phyloP scores from a whole-genome alignment of 2,888 invertebrate genomes.

The Cephus runcator region DNA sequence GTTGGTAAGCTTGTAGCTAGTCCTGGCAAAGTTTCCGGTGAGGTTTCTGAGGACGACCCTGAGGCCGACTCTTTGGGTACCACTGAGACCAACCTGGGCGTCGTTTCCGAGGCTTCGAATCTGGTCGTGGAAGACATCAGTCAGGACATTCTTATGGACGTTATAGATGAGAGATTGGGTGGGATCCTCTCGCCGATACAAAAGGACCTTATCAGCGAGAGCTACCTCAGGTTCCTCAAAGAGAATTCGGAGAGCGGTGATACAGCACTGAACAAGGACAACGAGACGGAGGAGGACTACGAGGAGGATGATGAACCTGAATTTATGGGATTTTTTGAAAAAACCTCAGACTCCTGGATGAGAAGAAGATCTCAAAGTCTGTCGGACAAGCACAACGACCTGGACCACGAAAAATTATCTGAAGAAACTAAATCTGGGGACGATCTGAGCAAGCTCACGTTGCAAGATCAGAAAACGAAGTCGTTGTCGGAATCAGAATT shows the following conservation, averaged over 20 bases:
- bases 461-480: neutral
- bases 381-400: neutral
- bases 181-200: conserved; percentile 17
- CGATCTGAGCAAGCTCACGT: neutral
- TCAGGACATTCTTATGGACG: conserved; percentile 21
- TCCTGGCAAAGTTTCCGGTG: neutral
- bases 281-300: neutral
- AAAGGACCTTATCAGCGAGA: conserved; percentile 16
- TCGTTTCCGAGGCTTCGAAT: neutral
- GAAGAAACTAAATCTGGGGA: neutral
- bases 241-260: neutral
- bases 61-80: neutral
- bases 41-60: neutral
- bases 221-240: neutral
- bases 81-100: neutral
- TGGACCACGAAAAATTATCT: neutral
- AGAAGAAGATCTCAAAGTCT: neutral
- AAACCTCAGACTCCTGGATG: neutral
- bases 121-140: conserved; percentile 16
- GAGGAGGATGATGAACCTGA: neutral
- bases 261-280: neutral
- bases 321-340: neutral
- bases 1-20: neutral
- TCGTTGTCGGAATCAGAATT: neutral
- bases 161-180: conserved; percentile 25